phyloP scores from a whole-genome alignment of 2,888 invertebrate species.

The Celastrina argiolus region DNA sequence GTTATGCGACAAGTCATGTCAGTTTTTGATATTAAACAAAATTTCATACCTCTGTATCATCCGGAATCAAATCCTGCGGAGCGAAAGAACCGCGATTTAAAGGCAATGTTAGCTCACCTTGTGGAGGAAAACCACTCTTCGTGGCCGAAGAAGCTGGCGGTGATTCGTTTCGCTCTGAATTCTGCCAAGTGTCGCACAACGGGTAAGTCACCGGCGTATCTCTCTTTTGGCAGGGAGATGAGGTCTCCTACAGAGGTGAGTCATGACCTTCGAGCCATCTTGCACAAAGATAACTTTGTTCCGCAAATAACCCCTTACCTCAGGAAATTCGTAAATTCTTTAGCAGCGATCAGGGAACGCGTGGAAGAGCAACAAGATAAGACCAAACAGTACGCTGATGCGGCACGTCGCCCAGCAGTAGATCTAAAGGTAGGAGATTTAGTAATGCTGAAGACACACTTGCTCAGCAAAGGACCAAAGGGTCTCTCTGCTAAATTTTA shows the following conservation, averaged over 20 bases:
- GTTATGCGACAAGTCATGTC: too few species aligned
- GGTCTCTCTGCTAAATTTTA: too few species aligned
- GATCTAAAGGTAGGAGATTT: too few species aligned
- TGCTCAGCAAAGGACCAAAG: too few species aligned
- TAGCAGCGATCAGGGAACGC: neutral
- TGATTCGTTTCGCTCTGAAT: too few species aligned
- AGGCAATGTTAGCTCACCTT: conserved; percentile 35
- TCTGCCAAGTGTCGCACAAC: too few species aligned
- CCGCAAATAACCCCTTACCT: conserved; percentile 33
- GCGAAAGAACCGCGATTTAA: conserved; percentile 42
- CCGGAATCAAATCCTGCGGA: conserved; percentile 46
- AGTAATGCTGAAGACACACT: too few species aligned
- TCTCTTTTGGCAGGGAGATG: too few species aligned
- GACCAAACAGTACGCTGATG: too few species aligned
- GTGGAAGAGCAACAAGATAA: conserved; percentile 15
- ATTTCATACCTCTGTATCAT: conserved; percentile 42
- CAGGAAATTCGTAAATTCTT: conserved; percentile 24
- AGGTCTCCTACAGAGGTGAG: conserved; percentile 25
- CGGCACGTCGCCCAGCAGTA: too few species aligned
- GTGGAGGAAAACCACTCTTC: conserved; percentile 34
- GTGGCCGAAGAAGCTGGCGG: too few species aligned
- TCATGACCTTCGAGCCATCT: conserved; percentile 27
- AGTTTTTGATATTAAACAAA: conserved; percentile 31
- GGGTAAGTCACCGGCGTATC: too few species aligned
- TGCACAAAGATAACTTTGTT: conserved; percentile 33